Percentiles rank a stretch among this genome's conserved stretches.
Evolutionary conservation across 2,888 invertebrate genomes (phyloP).

Genomic region (Cerceris rybyensis): DNA sequence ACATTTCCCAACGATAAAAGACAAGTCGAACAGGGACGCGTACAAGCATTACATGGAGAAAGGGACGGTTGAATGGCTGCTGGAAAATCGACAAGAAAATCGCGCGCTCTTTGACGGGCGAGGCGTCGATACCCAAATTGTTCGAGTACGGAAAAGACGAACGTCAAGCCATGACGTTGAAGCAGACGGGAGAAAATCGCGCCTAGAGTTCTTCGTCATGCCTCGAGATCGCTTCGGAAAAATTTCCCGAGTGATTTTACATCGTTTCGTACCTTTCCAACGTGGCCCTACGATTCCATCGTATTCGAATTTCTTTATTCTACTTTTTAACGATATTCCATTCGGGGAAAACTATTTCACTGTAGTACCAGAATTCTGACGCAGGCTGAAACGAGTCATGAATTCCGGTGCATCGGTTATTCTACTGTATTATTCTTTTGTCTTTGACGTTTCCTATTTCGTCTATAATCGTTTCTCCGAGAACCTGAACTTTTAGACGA

Average conservation of each 20-base stretch:
- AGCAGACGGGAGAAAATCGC: slow-evolving; percentile 20
- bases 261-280: too few relatives aligned
- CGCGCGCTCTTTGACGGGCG: slow-evolving; percentile 15
- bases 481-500: too few relatives aligned
- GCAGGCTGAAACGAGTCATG: too few relatives aligned
- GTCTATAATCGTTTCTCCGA: too few relatives aligned
- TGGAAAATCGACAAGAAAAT: slow-evolving; percentile 29
- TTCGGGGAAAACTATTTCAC: too few relatives aligned
- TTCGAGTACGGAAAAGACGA: slow-evolving; percentile 4
- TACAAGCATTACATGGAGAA: slow-evolving; percentile 3
- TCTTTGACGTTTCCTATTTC: too few relatives aligned
- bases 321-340: too few relatives aligned
- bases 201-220: background rate
- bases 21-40: slow-evolving; percentile 6
- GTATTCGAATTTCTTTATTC: too few relatives aligned
- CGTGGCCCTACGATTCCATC: too few relatives aligned
- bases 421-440: too few relatives aligned
- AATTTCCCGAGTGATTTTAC: background rate
- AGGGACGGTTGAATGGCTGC: background rate
- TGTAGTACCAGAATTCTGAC: too few relatives aligned
- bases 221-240: slow-evolving; percentile 4
- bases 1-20: background rate
- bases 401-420: too few relatives aligned
- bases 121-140: slow-evolving; percentile 21
- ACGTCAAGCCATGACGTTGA: slow-evolving; percentile 13